Conservation (phyloP, 2,888 invertebrate genomes). For the Xestobium rufovillosum region DNA sequence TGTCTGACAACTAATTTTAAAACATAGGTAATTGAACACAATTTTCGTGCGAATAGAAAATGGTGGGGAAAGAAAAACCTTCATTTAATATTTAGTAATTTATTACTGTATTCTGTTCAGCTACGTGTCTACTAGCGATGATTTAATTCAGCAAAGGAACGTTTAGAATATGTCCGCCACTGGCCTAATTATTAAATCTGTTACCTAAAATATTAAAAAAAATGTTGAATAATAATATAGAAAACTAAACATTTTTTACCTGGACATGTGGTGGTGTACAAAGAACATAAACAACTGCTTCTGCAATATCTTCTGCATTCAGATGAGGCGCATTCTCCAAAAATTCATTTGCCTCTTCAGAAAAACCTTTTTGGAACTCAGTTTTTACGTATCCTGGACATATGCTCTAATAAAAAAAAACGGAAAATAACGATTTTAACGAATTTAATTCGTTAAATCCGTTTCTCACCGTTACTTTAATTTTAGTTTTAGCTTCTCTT, state of each 20-base stretch:
- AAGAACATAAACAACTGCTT: conserved; percentile 11
- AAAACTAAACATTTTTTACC: conserved; percentile 7
- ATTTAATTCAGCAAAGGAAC: no score
- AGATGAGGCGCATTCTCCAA: conserved; percentile 6
- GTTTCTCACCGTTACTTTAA: conserved; percentile 33
- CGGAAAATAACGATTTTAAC: not conserved
- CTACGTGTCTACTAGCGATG: no score
- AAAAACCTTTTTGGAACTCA: not conserved
- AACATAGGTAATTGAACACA: no score
- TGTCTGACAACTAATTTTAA: no score
- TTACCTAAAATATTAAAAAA: conserved; percentile 15
- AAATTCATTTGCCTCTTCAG: not conserved
- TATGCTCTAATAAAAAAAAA: conserved; percentile 7
- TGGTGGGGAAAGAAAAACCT: no score
- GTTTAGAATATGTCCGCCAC: no score
- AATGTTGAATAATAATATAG: no score
- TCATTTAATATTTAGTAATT: no score
- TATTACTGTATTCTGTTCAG: no score
- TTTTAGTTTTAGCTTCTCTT: conserved; percentile 32
- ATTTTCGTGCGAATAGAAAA: no score
- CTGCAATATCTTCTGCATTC: conserved; percentile 11
- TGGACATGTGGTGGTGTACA: conserved; percentile 17
- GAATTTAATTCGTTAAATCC: conserved; percentile 1
- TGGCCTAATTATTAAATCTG: conserved; percentile 13
- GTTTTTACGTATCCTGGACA: conserved; percentile 7